A percentile compares a stretch with the other conserved stretches of the same genome.
Evolutionary conservation across 2,888 invertebrate genomes (phyloP).

Genomic region (Nomada lathburiana): DNA sequence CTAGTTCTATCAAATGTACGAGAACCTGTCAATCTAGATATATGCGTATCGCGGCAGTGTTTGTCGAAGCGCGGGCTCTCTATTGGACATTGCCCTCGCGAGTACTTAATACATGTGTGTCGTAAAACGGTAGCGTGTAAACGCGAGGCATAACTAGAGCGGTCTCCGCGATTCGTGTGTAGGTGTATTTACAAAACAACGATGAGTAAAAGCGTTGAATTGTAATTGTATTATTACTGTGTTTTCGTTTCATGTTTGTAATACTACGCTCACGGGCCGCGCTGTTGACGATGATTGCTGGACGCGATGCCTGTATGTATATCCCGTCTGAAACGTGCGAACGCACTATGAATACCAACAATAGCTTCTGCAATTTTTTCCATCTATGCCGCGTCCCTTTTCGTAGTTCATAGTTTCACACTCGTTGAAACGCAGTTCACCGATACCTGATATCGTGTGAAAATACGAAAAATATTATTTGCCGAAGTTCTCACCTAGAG

Average conservation of each 20-base stretch:
- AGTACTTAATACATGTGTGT: neutral
- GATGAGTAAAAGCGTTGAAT: conserved; percentile 22
- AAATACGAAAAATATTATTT: neutral
- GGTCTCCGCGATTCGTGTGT: neutral
- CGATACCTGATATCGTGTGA: neutral
- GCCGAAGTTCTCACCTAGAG: conserved; percentile 8
- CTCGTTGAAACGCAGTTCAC: neutral
- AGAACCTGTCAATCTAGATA: neutral
- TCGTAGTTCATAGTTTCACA: no score
- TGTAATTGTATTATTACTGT: conserved; percentile 1
- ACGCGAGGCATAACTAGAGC: neutral
- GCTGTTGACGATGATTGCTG: conserved; percentile 1
- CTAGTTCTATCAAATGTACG: neutral
- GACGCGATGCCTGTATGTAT: neutral
- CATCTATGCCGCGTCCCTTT: no score
- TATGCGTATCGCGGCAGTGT: neutral
- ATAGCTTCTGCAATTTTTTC: neutral
- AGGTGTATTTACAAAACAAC: conserved; percentile 12
- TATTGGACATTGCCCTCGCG: neutral
- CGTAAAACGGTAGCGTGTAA: neutral
- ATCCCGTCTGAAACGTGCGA: conserved; percentile 9
- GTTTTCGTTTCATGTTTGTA: neutral
- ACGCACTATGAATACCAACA: neutral
- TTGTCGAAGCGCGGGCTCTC: neutral
- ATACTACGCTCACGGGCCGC: neutral